phyloP scores from a whole-genome alignment of 2,113 vertebrate genomes.

The Nasalis larvatus region DNA sequence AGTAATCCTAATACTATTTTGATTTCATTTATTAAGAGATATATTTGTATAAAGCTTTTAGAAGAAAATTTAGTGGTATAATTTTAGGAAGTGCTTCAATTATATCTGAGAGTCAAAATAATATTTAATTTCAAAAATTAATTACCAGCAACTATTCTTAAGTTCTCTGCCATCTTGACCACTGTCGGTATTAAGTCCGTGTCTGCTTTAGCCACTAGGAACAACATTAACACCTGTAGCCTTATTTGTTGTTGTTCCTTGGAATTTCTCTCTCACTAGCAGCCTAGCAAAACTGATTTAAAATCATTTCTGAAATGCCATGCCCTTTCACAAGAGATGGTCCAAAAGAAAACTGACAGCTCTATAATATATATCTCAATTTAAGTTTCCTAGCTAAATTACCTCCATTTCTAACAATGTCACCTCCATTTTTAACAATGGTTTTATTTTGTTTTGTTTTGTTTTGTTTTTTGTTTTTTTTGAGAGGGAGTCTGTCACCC shows the following conservation, averaged over 20 bases:
- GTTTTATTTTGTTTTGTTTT: no score
- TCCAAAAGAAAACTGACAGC: neutral
- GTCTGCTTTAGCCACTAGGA: neutral
- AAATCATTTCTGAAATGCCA: neutral
- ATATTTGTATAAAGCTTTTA: conserved; percentile 56
- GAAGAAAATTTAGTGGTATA: conserved; percentile 18
- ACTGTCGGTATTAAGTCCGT: neutral
- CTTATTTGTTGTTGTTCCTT: neutral
- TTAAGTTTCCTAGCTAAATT: neutral
- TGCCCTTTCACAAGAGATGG: neutral
- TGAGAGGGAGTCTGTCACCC: no score
- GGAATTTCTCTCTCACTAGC: neutral
- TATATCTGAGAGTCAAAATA: conserved; percentile 50
- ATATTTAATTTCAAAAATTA: conserved; percentile 40
- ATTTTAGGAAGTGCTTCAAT: conserved; percentile 46
- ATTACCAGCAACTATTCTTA: neutral
- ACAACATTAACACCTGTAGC: neutral
- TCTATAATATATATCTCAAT: neutral
- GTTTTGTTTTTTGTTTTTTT: no score
- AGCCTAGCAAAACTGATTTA: neutral
- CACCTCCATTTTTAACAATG: neutral
- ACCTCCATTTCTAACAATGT: neutral
- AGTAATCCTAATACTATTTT: conserved; percentile 66
- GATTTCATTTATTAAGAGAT: conserved; percentile 58
- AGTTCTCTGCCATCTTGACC: neutral